Evolutionary conservation across 2,113 vertebrate species (phyloP), one percentile per base, ranked within the genome.

Genomic region (Sialia sialis): DNA sequence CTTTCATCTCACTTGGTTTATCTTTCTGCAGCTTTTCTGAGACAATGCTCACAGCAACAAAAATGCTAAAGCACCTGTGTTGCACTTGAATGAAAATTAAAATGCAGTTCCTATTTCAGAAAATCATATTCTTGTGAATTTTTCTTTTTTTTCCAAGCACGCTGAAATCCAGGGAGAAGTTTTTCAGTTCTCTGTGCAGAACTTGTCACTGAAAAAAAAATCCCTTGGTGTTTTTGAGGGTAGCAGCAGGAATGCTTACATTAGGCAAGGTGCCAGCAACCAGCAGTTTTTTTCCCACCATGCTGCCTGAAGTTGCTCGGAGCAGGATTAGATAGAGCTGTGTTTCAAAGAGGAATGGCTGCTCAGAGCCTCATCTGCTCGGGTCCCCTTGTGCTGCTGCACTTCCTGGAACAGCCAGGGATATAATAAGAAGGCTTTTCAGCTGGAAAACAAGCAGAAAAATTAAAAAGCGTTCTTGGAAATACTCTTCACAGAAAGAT

Each of bases 251-350:
- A 93, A 76, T 38, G 87, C 82, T 91, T 70, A 19, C 78, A 95
- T 93, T 95, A 94, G 95, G 94, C 95, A 92, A 93, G 96, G 88
- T 92, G 95, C 95, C 96, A 96, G 95, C 79, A 90, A 67, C 90
- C 95, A 94, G 83, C 94, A 59, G 87, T 10, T 90, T 94, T 95
- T 90, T 93, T 92, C 94, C 72, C 90, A 94, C 94, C 90, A 67
- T 12, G 96, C 88, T 80, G 52, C 77, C 95, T 86, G 58, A 88
- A 93, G 83, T 95, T 80, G 82, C 92, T 95, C 83, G 5, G 96
- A 96, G 95, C 92, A 88, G 94, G 75, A 86, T 93, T 80, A n/a
- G 36, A 51, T 72, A 4, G 85, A 25, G 67, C 88, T 46, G 38
- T 66, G 72, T 94, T 96, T 96, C 94, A 96, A 94, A 96, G 94